phyloP scores from a whole-genome alignment of 2,888 invertebrate genomes.

The Campoletis raptor region DNA sequence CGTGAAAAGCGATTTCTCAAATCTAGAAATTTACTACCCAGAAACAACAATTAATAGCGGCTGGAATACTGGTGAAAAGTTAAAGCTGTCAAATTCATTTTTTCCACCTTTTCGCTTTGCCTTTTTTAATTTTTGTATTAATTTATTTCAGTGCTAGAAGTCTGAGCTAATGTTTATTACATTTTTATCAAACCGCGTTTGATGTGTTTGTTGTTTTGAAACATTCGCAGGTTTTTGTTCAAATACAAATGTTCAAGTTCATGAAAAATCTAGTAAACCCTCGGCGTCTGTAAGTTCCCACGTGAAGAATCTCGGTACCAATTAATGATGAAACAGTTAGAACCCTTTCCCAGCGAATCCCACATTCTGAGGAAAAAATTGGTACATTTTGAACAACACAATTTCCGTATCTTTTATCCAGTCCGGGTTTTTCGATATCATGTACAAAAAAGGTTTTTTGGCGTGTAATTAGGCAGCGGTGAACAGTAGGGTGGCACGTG shows the following conservation, averaged over 20 bases:
- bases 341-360: background rate
- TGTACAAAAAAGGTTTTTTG: constrained; percentile 77
- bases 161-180: too few relatives aligned
- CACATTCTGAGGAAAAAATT: background rate
- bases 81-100: background rate
- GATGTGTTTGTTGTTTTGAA: background rate
- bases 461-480: constrained; percentile 84
- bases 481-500: constrained; percentile 81
- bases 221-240: background rate
- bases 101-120: background rate
- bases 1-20: constrained; percentile 73
- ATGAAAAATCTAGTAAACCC: too few relatives aligned
- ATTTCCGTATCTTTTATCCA: background rate
- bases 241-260: too few relatives aligned
- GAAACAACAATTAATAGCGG: background rate
- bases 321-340: background rate
- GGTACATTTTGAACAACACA: background rate
- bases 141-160: too few relatives aligned
- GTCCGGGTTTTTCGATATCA: constrained; percentile 10
- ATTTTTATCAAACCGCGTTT: too few relatives aligned
- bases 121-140: too few relatives aligned
- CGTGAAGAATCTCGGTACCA: background rate
- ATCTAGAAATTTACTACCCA: constrained; percentile 45
- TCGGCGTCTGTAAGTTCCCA: background rate
- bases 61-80: background rate